Evolutionary conservation across 2,888 invertebrate species (phyloP).

Genomic region (Hololepta plana): DNA sequence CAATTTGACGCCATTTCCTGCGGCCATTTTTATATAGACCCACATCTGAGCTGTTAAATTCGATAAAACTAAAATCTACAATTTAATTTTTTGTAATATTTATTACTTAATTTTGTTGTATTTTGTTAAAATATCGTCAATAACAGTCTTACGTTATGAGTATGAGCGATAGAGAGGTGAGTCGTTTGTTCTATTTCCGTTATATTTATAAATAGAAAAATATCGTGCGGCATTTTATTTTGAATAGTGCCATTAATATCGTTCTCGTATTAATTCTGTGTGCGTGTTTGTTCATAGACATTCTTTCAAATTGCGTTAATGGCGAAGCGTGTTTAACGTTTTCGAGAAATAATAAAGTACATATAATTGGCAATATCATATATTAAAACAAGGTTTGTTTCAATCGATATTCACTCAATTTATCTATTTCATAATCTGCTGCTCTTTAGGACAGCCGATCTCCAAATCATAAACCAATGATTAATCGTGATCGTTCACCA

Average conservation of each 20-base stretch:
- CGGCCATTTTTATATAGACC: too few species aligned
- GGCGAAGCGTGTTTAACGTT: background rate
- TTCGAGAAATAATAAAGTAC: background rate
- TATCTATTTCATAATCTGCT: slow-evolving; percentile 11
- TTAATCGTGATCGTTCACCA: slow-evolving; percentile 21
- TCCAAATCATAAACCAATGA: slow-evolving; percentile 19
- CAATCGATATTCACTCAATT: slow-evolving; percentile 1
- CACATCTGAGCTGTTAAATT: too few species aligned
- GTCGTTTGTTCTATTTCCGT: slow-evolving; percentile 8
- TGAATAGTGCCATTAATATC: background rate
- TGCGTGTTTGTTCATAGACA: background rate
- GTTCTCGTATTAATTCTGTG: slow-evolving; percentile 3
- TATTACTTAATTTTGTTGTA: too few species aligned
- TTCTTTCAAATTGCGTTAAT: slow-evolving; percentile 2
- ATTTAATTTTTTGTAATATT: too few species aligned
- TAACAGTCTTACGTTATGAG: too few species aligned
- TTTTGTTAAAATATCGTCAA: too few species aligned
- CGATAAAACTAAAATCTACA: too few species aligned
- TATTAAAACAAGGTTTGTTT: slow-evolving; percentile 1
- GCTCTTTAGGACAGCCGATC: slow-evolving; percentile 21
- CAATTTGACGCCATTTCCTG: too few species aligned
- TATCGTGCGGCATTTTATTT: background rate
- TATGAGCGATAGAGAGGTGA: slow-evolving; percentile 23
- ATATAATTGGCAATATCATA: slow-evolving; percentile 2
- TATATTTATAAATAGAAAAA: background rate